Percentiles rank a stretch among this genome's conserved stretches.
Conservation (phyloP, 1,140 invertebrate genomes). For the Yoshiicerus persimilis region DNA sequence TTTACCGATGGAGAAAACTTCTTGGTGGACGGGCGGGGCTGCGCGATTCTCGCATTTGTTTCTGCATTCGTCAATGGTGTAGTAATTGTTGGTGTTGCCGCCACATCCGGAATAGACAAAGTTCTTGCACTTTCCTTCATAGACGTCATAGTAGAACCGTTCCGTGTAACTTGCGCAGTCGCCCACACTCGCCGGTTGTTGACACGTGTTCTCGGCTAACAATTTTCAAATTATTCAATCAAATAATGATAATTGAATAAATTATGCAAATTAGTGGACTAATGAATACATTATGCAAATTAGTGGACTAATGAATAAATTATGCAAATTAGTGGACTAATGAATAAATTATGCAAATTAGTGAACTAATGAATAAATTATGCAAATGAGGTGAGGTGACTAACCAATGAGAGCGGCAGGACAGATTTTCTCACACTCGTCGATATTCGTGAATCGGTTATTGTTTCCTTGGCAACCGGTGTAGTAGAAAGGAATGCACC, state of each 20-base stretch:
- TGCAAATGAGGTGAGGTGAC: too few relatives aligned
- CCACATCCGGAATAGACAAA: constrained; percentile 82
- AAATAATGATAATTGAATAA: neutral
- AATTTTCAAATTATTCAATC: neutral
- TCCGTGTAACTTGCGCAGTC: constrained; percentile 75
- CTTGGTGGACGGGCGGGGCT: constrained; percentile 35
- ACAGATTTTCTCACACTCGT: constrained; percentile 77
- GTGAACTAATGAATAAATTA: too few relatives aligned
- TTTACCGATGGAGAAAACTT: neutral
- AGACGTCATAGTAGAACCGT: constrained; percentile 82
- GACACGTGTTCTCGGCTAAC: constrained; percentile 71
- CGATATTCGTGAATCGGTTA: constrained; percentile 78
- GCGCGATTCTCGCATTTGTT: constrained; percentile 61
- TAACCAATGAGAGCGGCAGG: constrained; percentile 73
- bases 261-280: too few relatives aligned
- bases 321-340: too few relatives aligned
- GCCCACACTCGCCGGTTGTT: constrained; percentile 71
- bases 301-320: too few relatives aligned
- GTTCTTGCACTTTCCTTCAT: constrained; percentile 66
- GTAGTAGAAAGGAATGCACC: constrained; percentile 92
- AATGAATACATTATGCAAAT: too few relatives aligned
- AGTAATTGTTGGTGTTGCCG: constrained; percentile 79
- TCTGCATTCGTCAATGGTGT: constrained; percentile 66
- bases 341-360: too few relatives aligned
- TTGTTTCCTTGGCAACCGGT: constrained; percentile 86